A percentile compares a stretch with the other conserved stretches of the same genome.
Evolutionary conservation across 2,797 vertebrate species (phyloP).

Genomic region (Malacoctenus gilli): DNA sequence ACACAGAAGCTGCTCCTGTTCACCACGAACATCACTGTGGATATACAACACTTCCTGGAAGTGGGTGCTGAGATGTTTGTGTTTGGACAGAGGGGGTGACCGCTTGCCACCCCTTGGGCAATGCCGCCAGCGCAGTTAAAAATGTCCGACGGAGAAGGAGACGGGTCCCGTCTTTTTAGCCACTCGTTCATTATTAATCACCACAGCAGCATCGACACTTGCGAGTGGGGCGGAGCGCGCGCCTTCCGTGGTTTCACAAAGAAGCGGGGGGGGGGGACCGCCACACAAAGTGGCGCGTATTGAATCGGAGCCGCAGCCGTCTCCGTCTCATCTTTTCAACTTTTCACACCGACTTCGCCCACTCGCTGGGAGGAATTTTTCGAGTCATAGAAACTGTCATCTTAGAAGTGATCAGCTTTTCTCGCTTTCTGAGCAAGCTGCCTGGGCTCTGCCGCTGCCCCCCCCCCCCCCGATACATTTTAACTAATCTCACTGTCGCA

Average conservation of each 20-base stretch:
- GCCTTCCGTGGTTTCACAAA: background rate
- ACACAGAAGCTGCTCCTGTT: background rate
- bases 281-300: background rate
- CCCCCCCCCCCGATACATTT: constrained; percentile 11
- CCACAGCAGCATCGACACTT: background rate
- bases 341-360: constrained; percentile 11
- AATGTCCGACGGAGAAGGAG: background rate
- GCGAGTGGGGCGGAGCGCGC: background rate
- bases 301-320: constrained; percentile 15
- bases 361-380: constrained; percentile 14
- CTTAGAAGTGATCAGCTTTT: constrained; percentile 39
- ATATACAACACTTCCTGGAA: background rate
- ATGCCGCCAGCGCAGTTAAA: background rate
- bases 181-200: constrained; percentile 2
- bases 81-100: background rate
- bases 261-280: background rate
- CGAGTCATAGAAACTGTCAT: constrained; percentile 30
- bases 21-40: too few relatives aligned
- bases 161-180: background rate
- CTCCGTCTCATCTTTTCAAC: constrained; percentile 39
- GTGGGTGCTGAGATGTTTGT: background rate
- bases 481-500: constrained; percentile 44
- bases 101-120: background rate
- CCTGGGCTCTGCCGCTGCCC: constrained; percentile 5
- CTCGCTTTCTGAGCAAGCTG: constrained; percentile 32